Conservation (phyloP, 2,888 invertebrate genomes). For the Drosophila kokeensis region DNA sequence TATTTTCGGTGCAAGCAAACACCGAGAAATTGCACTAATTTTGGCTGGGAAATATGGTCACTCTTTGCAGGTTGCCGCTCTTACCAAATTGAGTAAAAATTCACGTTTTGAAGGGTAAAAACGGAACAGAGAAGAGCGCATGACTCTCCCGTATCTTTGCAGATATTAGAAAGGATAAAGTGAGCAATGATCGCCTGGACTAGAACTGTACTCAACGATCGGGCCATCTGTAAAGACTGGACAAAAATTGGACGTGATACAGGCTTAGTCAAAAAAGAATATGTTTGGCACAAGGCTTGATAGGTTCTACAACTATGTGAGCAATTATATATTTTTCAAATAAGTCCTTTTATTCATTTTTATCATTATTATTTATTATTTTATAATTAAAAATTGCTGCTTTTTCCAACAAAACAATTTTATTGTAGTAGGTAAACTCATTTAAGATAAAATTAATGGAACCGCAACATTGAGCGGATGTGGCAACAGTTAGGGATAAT, state of each 20-base stretch:
- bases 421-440: constrained; percentile 29
- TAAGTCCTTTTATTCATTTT: background rate
- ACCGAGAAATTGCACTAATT: background rate
- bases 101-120: background rate
- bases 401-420: constrained; percentile 38
- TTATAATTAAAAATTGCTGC: background rate
- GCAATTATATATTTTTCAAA: background rate
- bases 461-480: constrained; percentile 4
- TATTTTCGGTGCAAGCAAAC: background rate
- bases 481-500: constrained; percentile 87
- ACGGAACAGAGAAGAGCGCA: background rate
- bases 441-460: constrained; percentile 12
- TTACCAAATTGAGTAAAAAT: background rate
- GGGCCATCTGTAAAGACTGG: no score
- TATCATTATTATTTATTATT: background rate
- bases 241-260: background rate
- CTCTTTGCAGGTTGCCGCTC: background rate
- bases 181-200: background rate
- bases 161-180: background rate
- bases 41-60: background rate
- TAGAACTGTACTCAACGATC: background rate
- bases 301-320: background rate
- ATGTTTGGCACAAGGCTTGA: background rate
- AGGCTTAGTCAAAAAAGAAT: background rate
- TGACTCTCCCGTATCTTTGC: background rate